Conservation (phyloP, 2,888 invertebrate genomes). For the Epistrophe eligans region DNA sequence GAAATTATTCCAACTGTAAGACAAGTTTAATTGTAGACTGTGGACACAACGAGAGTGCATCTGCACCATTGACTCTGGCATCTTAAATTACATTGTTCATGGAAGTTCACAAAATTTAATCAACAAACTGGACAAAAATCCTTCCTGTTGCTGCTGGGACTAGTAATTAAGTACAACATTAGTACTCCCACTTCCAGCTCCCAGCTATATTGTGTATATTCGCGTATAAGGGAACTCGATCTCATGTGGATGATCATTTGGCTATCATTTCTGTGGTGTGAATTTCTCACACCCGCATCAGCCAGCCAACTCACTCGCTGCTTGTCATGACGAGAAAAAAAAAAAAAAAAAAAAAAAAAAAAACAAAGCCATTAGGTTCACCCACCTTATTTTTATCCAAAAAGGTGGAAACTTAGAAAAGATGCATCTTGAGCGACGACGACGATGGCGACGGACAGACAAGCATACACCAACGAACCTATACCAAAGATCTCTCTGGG, state of each 20-base stretch:
- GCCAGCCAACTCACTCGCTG: slow-evolving; percentile 23
- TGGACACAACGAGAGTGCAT: slow-evolving; percentile 47
- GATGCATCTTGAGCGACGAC: slow-evolving; percentile 2
- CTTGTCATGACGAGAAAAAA: background rate
- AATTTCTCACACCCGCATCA: slow-evolving; percentile 68
- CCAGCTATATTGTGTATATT: background rate
- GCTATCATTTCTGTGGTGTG: slow-evolving; percentile 63
- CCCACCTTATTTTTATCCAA: slow-evolving; percentile 53
- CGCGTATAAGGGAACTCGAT: background rate
- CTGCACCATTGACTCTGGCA: slow-evolving; percentile 59
- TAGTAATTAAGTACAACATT: slow-evolving; percentile 66
- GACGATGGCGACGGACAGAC: background rate
- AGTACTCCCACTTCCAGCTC: slow-evolving; percentile 52
- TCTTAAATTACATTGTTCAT: slow-evolving; percentile 58
- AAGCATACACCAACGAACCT: background rate
- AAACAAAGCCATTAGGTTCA: slow-evolving; percentile 72
- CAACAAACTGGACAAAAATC: slow-evolving; percentile 73
- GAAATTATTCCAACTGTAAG: slow-evolving; percentile 52
- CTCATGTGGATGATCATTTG: slow-evolving; percentile 42
- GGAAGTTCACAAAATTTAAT: slow-evolving; percentile 65
- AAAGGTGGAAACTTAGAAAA: slow-evolving; percentile 20
- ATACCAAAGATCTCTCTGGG: slow-evolving; percentile 3
- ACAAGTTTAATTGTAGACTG: slow-evolving; percentile 63
- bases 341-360: slow-evolving; percentile 1
- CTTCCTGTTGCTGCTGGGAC: slow-evolving; percentile 58